A percentile compares a stretch with the other conserved stretches of the same genome.
Evolutionary conservation across 1,140 invertebrate genomes (phyloP).

Genomic region (Ptiloglossa arizonensis): DNA sequence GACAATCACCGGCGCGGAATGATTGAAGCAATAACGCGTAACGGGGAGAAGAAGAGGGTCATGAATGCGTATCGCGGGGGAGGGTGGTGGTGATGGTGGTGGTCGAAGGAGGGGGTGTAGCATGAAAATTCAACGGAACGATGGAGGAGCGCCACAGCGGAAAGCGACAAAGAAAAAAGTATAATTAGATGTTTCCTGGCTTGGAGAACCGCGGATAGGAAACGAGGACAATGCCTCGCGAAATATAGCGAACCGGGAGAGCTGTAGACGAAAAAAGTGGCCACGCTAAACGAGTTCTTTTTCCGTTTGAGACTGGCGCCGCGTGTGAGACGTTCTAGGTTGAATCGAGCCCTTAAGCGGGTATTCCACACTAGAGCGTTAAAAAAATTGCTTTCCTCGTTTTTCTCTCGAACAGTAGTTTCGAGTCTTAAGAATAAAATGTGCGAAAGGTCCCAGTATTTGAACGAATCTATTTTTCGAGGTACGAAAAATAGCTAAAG

Average conservation of each 20-base stretch:
- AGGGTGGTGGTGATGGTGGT: neutral
- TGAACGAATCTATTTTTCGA: too few species aligned
- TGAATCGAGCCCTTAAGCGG: neutral
- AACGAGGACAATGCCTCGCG: conserved; percentile 10
- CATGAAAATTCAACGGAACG: conserved; percentile 23
- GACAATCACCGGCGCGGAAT: conserved; percentile 36
- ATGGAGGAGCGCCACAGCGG: neutral
- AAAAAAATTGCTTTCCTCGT: too few species aligned
- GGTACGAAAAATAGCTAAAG: too few species aligned
- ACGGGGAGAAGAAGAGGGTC: neutral
- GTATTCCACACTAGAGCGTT: too few species aligned
- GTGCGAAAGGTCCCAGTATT: too few species aligned
- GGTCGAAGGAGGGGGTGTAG: neutral
- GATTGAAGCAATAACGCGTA: conserved; percentile 46
- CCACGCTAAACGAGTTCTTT: neutral
- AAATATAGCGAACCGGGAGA: neutral
- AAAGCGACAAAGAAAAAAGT: conserved; percentile 3
- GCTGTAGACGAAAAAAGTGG: conserved; percentile 7
- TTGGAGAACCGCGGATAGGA: neutral
- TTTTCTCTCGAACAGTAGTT: too few species aligned
- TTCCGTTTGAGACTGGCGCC: neutral
- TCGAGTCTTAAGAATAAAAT: too few species aligned
- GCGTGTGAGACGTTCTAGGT: neutral
- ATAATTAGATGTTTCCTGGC: conserved; percentile 36
- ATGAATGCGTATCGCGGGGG: conserved; percentile 25